Base-by-base conservation (phyloP, 2,113 vertebrate genomes). In the Zeus faber region DNA sequence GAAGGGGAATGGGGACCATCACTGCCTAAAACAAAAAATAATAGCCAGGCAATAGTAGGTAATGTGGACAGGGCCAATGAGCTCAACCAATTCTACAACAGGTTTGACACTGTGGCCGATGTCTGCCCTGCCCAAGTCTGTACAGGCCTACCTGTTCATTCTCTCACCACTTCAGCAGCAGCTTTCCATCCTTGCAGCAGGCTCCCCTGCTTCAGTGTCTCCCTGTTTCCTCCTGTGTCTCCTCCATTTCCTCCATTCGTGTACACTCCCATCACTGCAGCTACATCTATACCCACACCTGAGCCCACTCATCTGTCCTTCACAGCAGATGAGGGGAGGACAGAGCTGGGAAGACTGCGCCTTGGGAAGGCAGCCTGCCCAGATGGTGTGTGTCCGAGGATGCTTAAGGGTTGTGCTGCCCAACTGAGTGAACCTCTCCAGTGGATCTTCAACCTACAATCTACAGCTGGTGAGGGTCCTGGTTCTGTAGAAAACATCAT, bases 391-490 rank as follows among this genome's bases (percentile, higher is more conserved):
- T n/a, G n/a, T n/a, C n/a, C n/a, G n/a, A n/a, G 25, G 22, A 18
- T 35, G 49, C 45, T 58, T 11, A 58, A 59, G 22, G 46, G 13
- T 13, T 45, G 49, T 25, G 49, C 27, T 0, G 25, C 17, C 17
- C 40, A 54, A 47, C 23, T 62, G 50, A 22, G 29, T 2, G 27
- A 46, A 21, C 23, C 18, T 11, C 17, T 62, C 10, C 51, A 54
- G 23, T 2, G 6, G 24, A 26, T 62, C 31, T 62, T 40, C 29
- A 62, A 62, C 44, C n/a, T 22, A 27, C 16, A 37, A 40, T n/a
- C 41, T 45, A 27, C 24, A 24, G 29, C 29, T 31, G 11, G 14
- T 13, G 39, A 41, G 39, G 26, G 48, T 60, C 17, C 50, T 18
- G 9, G 5, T 24, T 22, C 3, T 45, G 7, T 45, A 18, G 11